Base-by-base conservation (phyloP, 2,797 vertebrate genomes). In the Danio choprae region DNA sequence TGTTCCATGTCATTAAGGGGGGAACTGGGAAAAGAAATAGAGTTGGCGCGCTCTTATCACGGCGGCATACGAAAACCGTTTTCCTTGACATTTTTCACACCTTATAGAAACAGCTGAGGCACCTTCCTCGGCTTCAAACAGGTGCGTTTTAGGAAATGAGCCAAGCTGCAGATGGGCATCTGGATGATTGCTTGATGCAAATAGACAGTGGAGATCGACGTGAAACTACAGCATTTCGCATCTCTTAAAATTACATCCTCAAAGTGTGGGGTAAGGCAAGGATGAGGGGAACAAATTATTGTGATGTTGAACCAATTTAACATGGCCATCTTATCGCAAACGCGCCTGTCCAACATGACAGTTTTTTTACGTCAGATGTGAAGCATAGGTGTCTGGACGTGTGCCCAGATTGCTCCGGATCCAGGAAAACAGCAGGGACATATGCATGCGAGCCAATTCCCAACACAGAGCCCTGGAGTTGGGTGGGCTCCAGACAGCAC, bases 71-170 rank as follows among this genome's bases (percentile, higher is more conserved):
- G 15, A 80, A 79, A 79, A 56, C 50, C 11, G 9, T 73, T 62
- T 74, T 46, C 29, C 65, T 10, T 62, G 46, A 75, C 53, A 16
- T 68, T 60, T 59, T 80, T 65, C 60, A 79, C 59, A 79, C 48
- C 59, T 63, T 63, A 63, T 55, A 50, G 56, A 70, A 83, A 83
- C 74, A 55, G 50, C 73, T 58, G 36, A 51, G 74, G 60, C 67
- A 48, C 44, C 13, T 80, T 80, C 48, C 40, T 40, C 6, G 15
- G 29, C 53, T 50, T 77, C 73, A 77, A 70, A 84, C 85, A 82
- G 82, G 82, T 82, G 80, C 76, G 48, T 81, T 87, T 85, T 67
- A 63, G 74, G 51, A 84, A 86, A 79, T 74, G 51, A 69, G 73
- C 76, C 77, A 75, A 44, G 68, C 44, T 67, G 22, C 46, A 71